Base-by-base conservation (phyloP, 2,797 vertebrate genomes). In the Danio aesculapii region DNA sequence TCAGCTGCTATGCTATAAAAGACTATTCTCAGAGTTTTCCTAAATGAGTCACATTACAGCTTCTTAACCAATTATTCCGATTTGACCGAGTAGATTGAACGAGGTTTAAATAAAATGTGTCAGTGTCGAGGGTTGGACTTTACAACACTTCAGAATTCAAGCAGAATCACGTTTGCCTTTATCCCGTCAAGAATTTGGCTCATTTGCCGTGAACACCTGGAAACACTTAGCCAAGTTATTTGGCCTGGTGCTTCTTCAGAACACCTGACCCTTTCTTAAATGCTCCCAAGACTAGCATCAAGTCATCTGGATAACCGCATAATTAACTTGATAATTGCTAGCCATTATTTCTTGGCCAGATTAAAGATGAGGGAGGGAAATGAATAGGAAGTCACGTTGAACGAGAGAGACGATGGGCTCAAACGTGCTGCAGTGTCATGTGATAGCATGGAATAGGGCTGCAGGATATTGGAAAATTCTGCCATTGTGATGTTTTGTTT, bases 291-390 rank as follows among this genome's bases (percentile, higher is more conserved):
- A 21, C 57, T 16, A 52, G 39, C n/a, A 57, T 46, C 8, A 69
- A 52, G 41, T 63, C 44, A 30, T 77, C 58, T 49, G 12, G 19
- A 72, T 62, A 77, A 68, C 76, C 19, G 44, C 41, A 58, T 39
- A 78, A 81, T 52, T 61, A 68, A 75, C 46, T 52, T 46, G 16
- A 55, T 61, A 74, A 66, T 70, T 82, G 74, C 58, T 30, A 59
- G 14, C 52, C 21, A 55, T 59, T 58, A n/a, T 66, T 49, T 47
- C 47, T 8, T 10, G 1, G 14, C 14, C 7, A n/a, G 21, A 82
- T 67, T 52, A 58, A 57, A 44, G 8, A 43, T 13, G 47, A 64
- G 8, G 44, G 44, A 69, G 21, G 43, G 52, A 74, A 72, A 10
- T 67, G 17, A 44, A n/a, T 1, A 14, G 53, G 16, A 12, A 8